Conservation (phyloP, 1,140 invertebrate genomes). For the Drosophila burlai region DNA sequence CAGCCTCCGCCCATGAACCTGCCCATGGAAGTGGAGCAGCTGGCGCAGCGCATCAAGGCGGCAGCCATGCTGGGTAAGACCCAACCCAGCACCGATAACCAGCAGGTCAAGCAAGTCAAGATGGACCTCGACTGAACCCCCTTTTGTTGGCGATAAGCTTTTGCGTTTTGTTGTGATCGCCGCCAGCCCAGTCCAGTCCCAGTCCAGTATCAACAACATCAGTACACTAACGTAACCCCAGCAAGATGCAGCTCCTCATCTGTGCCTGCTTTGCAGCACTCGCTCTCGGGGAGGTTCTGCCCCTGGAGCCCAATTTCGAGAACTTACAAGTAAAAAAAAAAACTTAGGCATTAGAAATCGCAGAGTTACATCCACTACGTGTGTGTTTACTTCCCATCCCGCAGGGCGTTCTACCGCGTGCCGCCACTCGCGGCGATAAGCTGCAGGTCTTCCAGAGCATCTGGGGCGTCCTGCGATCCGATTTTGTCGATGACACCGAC, state of each 20-base stretch:
- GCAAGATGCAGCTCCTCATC: conserved; percentile 1
- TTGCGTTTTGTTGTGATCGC: neutral
- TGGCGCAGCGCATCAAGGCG: conserved; percentile 41
- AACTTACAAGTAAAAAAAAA: conserved; percentile 13
- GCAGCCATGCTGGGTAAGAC: conserved; percentile 36
- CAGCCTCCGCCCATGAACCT: neutral
- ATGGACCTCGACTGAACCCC: conserved; percentile 37
- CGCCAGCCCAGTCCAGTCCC: neutral
- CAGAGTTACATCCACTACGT: too few species aligned
- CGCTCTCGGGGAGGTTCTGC: neutral
- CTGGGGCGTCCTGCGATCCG: conserved; percentile 44
- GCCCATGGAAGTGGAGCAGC: conserved; percentile 26
- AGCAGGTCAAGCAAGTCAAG: conserved; percentile 32
- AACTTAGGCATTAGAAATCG: neutral
- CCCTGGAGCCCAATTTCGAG: conserved; percentile 26
- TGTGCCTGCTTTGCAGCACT: neutral
- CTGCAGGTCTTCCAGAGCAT: conserved; percentile 49
- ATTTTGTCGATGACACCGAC: conserved; percentile 42
- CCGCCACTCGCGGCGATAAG: conserved; percentile 33
- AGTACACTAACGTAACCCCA: neutral
- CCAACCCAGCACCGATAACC: neutral
- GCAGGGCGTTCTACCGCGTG: conserved; percentile 9
- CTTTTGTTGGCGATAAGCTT: neutral
- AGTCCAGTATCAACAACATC: too few species aligned
- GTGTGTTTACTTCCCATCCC: neutral